Conservation (phyloP, 1,140 invertebrate genomes). For the Tyrophagus putrescentiae region DNA sequence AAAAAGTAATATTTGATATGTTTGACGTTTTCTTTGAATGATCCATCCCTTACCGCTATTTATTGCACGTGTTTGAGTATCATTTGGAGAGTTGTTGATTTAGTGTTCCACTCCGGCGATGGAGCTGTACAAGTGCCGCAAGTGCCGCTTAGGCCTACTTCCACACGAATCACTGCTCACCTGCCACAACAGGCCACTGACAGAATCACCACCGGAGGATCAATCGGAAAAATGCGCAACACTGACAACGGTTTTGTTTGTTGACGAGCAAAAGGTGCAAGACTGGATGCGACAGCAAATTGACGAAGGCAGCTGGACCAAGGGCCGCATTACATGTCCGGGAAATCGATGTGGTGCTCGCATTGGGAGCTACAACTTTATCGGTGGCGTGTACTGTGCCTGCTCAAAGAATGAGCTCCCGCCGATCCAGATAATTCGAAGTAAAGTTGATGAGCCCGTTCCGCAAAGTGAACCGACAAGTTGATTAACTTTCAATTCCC, state of each 20-base stretch:
- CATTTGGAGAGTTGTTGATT: too few relatives aligned
- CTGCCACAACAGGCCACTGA: background rate
- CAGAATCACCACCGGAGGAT: background rate
- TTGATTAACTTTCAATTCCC: too few relatives aligned
- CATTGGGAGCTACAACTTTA: constrained; percentile 46
- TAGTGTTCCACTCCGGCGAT: too few relatives aligned
- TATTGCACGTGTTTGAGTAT: too few relatives aligned
- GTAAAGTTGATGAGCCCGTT: constrained; percentile 10
- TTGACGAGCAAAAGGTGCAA: constrained; percentile 1
- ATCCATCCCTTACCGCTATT: too few relatives aligned
- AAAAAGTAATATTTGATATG: too few relatives aligned
- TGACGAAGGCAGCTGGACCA: constrained; percentile 37
- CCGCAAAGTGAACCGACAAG: too few relatives aligned
- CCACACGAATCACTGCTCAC: background rate
- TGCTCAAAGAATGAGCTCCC: constrained; percentile 40
- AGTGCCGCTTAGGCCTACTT: background rate
- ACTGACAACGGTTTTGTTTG: background rate
- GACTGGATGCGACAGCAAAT: constrained; percentile 21
- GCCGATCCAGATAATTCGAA: constrained; percentile 24
- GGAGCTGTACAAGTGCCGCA: constrained; percentile 4
- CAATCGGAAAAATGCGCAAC: background rate
- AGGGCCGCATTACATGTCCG: constrained; percentile 44
- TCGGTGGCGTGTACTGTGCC: constrained; percentile 42
- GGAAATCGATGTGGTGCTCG: constrained; percentile 36
- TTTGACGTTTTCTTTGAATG: too few relatives aligned